Evolutionary conservation across 2,113 vertebrate species (phyloP), one percentile per base, ranked within the genome.

Genomic region (Aix galericulata): DNA sequence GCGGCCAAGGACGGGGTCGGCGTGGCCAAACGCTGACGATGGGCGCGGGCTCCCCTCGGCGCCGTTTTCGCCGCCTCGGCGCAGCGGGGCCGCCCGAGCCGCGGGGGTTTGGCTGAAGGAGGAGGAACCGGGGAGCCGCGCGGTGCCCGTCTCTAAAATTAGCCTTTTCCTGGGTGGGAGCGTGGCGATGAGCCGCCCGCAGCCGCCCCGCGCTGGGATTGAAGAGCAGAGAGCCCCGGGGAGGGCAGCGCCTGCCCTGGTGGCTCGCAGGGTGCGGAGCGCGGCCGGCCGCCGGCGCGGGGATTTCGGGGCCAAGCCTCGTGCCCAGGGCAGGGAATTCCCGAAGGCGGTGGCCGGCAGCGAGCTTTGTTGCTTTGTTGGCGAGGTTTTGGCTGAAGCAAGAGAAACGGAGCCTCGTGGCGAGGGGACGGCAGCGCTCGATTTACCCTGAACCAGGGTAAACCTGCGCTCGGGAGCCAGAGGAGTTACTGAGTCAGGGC

Each of bases 401-500:
- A 53, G 23, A 38, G 34, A 31, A 64, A 2, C 2, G 0, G 6
- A 2, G 1, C 16, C 15, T 13, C 9, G 0, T 0, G 1, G 40
- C 29, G 17, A 11, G 42, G 67, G 3, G 1, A 5, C 1, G 3
- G 7, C 3, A 1, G 5, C 5, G 4, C 1, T 2, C 17, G 29
- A 14, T 46, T 46, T 26, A 23, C 23, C 20, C 42, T 3, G 34
- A 32, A 38, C 3, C 4, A 44, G 15, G 55, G 17, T n/a, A n/a
- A 27, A 55, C 11, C 26, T 5, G 31, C 8, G 1, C 42, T 4
- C 50, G 20, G 9, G 75, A 38, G 38, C 5, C 0, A 29, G 23
- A 32, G 27, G 20, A 71, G 36, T 2, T 4, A 6, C 9, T 11
- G 31, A 36, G 25, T 27, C 6, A 0, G 13, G 59, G 31, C 53